These are phyloP conservation scores for Anolis apletophallus DNA, from an alignment of 2,797 vertebrate genomes.

Conservation along the genomic window DNA sequence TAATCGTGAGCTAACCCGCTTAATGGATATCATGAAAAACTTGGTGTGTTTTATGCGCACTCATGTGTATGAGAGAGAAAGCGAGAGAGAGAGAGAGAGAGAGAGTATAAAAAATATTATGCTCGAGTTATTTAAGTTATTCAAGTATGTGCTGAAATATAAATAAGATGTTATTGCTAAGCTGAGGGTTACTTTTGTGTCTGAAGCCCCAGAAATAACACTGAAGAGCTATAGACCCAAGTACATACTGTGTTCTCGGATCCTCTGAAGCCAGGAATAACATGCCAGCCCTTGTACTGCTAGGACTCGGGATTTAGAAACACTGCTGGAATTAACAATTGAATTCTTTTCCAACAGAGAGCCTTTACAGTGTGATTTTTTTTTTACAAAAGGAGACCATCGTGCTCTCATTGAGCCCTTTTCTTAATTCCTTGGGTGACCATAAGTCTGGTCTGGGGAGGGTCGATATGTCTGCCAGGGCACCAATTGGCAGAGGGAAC, in stretches of 20 bases:
- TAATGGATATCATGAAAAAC: constrained; percentile 63
- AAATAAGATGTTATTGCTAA: constrained; percentile 57
- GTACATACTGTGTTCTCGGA: constrained; percentile 23
- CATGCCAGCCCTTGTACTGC: background rate
- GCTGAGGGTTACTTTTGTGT: constrained; percentile 50
- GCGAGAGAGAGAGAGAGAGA: background rate
- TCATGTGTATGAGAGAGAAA: background rate
- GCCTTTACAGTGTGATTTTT: background rate
- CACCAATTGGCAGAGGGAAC: too few species aligned
- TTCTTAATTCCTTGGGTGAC: too few species aligned
- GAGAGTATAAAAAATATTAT: constrained; percentile 58
- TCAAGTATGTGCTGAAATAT: constrained; percentile 46
- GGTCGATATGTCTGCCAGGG: too few species aligned
- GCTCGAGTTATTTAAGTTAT: constrained; percentile 58
- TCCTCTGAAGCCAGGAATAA: background rate
- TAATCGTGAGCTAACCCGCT: constrained; percentile 61
- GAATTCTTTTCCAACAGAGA: background rate
- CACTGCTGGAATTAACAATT: constrained; percentile 20
- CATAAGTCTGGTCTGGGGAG: too few species aligned
- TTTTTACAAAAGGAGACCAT: too few species aligned
- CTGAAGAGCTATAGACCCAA: constrained; percentile 19
- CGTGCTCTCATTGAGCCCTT: too few species aligned
- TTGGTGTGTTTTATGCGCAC: background rate
- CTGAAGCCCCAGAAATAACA: constrained; percentile 42
- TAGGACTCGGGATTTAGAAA: constrained; percentile 37